Evolutionary conservation across 2,888 invertebrate genomes (phyloP), one percentile per base, ranked within the genome.

Genomic region (Macrosiphum euphorbiae): DNA sequence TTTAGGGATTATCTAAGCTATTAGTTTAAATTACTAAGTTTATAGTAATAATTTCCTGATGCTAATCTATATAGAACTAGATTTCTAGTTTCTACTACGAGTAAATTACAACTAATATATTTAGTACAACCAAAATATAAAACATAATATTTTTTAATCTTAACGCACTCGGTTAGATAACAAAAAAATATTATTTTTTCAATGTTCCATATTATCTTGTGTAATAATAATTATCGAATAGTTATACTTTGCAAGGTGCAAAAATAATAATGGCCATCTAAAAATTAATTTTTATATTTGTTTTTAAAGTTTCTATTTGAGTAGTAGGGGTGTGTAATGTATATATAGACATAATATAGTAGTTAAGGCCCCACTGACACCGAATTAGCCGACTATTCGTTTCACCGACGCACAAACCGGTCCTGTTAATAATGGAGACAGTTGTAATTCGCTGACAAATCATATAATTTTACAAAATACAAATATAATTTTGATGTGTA

Each of bases 81-180:
- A 78, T 78, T 78, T 78, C 78, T 78, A 35, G 35, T 78, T 78
- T 78, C 78, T 78, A 35, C 3, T 78, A 20, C 78, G 78, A 78
- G 78, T 78, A 10, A 35, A 86, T 86, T 26, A 86, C 55, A 50
- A 90, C 35, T 88, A 78, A 44, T 44, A 44, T 44, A 90, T 84
- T 52, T 26, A 41, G 78, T 78, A 78, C 50, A 16, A 52, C n/a
- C 20, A 78, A 78, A 67, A n/a, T 7, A 67, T 52, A 35, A 35
- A 78, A 52, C 24, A 16, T 3, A 47, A 90, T 78, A n/a, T 35
- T 90, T 50, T 90, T 90, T 35, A 26, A 52, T 52, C 50, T 26
- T 28, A 50, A 52, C 52, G 11, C 41, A 16, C 26, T 90, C 16
- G 0, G 90, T 90, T 67, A 52, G 50, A 5, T 78, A 78, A 67